phyloP scores from a whole-genome alignment of 2,113 vertebrate species.

The Cavia aperea region DNA sequence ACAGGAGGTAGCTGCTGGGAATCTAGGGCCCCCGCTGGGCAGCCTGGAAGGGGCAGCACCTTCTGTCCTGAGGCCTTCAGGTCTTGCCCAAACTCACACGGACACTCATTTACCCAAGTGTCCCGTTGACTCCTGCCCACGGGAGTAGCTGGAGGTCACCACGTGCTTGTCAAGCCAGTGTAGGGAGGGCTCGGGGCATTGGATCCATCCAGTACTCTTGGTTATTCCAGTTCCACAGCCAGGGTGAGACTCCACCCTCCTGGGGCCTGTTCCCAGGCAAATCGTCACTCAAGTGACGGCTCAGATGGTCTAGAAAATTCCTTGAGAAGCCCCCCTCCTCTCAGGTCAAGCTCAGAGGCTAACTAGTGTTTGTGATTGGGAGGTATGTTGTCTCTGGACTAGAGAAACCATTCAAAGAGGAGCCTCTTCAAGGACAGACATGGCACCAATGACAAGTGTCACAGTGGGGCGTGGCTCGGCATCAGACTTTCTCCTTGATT shows the following conservation, averaged over 20 bases:
- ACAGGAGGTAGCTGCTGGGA: not conserved
- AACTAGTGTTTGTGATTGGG: too few species aligned
- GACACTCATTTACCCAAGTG: fast-evolving
- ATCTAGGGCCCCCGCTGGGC: fast-evolving
- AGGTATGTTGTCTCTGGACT: not conserved
- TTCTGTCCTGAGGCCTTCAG: not conserved
- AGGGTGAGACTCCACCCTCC: not conserved
- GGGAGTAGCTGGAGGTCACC: too few species aligned
- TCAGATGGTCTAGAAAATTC: not conserved
- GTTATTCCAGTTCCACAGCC: not conserved
- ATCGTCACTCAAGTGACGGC: fast-evolving
- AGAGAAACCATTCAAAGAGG: not conserved
- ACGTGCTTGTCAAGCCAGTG: too few species aligned
- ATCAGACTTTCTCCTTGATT: not conserved
- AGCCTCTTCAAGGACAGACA: too few species aligned
- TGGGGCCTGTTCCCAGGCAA: not conserved
- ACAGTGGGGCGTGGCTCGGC: too few species aligned
- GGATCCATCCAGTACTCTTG: fast-evolving
- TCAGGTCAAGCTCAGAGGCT: not conserved
- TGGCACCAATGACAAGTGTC: not conserved
- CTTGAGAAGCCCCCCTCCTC: not conserved
- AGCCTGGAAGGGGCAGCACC: not conserved
- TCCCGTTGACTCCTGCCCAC: too few species aligned
- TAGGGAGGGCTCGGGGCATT: fast-evolving
- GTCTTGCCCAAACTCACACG: not conserved